Percentiles rank a stretch among this genome's conserved stretches.
These are phyloP conservation scores for Mastacembelus armatus DNA, from an alignment of 2,797 vertebrate genomes.

Conservation along the genomic window DNA sequence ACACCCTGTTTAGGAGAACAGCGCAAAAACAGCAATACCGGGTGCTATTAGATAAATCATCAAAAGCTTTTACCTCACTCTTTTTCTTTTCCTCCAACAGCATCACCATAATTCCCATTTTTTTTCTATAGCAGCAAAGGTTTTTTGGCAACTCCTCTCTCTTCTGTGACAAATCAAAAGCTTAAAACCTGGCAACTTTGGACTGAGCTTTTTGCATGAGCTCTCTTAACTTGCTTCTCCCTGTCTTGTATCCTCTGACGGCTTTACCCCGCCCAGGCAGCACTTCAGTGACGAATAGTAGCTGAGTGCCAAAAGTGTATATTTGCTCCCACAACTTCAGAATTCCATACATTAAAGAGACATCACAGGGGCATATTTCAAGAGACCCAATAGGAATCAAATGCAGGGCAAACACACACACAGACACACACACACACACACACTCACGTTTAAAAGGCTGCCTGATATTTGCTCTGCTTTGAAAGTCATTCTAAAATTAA, in stretches of 20 bases:
- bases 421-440: too few relatives aligned
- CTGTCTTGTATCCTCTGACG: slow-evolving; percentile 38
- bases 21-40: neutral
- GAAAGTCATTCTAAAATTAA: neutral
- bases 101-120: slow-evolving; percentile 80
- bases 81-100: slow-evolving; percentile 76
- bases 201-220: slow-evolving; percentile 33
- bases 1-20: neutral
- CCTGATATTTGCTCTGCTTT: too few relatives aligned
- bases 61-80: slow-evolving; percentile 71
- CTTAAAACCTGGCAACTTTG: slow-evolving; percentile 26
- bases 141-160: slow-evolving; percentile 4
- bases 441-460: too few relatives aligned
- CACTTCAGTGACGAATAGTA: slow-evolving; percentile 75
- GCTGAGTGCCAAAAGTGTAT: slow-evolving; percentile 76
- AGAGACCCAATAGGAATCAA: too few relatives aligned
- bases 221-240: too few relatives aligned
- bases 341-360: slow-evolving; percentile 69
- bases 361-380: slow-evolving; percentile 44
- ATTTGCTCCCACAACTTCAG: slow-evolving; percentile 69
- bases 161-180: neutral
- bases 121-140: slow-evolving; percentile 38
- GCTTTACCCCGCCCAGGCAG: slow-evolving; percentile 68
- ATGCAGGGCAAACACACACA: too few relatives aligned
- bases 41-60: slow-evolving; percentile 1